Conservation (phyloP, 30 jellyfish, hydroid and myxozoan species). For the Aurelia coerulea region DNA sequence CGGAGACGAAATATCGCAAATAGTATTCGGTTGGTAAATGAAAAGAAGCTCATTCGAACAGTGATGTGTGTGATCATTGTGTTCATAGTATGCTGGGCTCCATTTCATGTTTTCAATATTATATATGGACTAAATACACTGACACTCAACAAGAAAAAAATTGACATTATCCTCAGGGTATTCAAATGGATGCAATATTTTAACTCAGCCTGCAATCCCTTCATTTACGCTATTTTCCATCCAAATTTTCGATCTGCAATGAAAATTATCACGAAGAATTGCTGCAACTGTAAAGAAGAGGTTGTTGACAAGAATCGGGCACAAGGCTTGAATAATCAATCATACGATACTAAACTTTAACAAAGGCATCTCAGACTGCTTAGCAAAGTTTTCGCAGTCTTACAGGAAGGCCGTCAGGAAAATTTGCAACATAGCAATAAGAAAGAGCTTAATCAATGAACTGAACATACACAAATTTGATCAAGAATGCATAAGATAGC, state of each 20-base stretch:
- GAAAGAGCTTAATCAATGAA: too few species aligned
- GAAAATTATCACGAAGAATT: too few species aligned
- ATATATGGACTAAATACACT: background rate
- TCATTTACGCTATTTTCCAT: constrained; percentile 21
- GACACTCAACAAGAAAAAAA: background rate
- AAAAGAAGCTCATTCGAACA: background rate
- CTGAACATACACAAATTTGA: too few species aligned
- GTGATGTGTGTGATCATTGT: background rate
- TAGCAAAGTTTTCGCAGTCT: too few species aligned
- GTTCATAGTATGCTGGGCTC: background rate
- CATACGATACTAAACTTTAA: too few species aligned
- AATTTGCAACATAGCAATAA: too few species aligned
- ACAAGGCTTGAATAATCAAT: too few species aligned
- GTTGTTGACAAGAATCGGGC: too few species aligned
- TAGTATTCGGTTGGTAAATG: background rate
- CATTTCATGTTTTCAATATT: background rate
- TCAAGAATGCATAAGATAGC: too few species aligned
- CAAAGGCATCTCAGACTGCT: too few species aligned
- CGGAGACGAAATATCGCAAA: background rate
- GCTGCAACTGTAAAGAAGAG: too few species aligned
- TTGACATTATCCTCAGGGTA: background rate
- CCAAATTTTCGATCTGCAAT: background rate
- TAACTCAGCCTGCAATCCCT: constrained; percentile 43
- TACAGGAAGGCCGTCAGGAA: too few species aligned
- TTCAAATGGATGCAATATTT: constrained; percentile 1